Evolutionary conservation across 2,888 invertebrate species (phyloP), one percentile per base, ranked within the genome.

Genomic region (Rhagophthalmus giganteus): DNA sequence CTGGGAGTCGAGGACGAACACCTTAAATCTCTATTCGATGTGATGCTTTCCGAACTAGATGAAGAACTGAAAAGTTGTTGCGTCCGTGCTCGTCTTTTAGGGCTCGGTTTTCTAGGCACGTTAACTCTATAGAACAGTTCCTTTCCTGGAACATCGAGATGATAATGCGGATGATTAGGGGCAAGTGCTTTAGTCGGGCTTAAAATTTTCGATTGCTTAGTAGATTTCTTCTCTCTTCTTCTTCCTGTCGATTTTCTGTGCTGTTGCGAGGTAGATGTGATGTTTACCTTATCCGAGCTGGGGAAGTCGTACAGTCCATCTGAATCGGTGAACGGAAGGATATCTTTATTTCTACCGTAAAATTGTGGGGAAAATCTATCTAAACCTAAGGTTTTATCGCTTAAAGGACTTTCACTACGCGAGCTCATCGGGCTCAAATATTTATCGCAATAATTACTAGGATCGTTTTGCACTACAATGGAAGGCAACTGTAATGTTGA

Each of bases 251-350:
- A 78, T 69, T 85, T 84, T 65, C 84, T 81, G 63, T 81, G 80
- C 52, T 80, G 74, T 39, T 76, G 79, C 37, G 71, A 74, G 5
- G 76, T 72, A 26, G 58, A 63, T 38, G 59, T 62, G 25, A 71
- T 62, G 62, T 73, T 76, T 57, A 79, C 79, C 61, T 78, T 82
- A 69, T 88, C 88, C 3, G 87, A 86, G 69, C 87, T 88, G 2
- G 88, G 87, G 67, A 87, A 88, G 71, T 90, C 88, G 69, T 88
- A 88, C 12, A 88, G 74, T 2, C 88, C 88, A 69, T 89, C 89
- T 0, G 88, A 88, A 72, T 89, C 89, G 8, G 88, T 88, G 65
- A 87, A 85, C 9, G 87, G 86, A 50, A 86, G 70, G 46, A 76
- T 67, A 64, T 80, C 78, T 64, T 79, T 80, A 64, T 84, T 80